phyloP scores from a whole-genome alignment of 2,113 vertebrate genomes.

The Petroica traversi region DNA sequence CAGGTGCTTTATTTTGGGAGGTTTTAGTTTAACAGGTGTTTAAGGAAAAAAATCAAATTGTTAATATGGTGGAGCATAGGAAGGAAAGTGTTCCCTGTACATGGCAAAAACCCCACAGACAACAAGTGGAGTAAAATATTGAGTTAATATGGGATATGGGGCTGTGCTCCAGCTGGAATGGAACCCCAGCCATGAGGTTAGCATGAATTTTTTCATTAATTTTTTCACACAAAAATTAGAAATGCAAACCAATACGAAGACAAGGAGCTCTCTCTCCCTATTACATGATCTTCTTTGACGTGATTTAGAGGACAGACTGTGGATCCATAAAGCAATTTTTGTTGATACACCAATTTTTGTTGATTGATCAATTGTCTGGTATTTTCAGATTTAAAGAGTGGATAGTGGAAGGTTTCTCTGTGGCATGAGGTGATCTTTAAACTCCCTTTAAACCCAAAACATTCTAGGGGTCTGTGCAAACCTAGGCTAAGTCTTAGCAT shows the following conservation, averaged over 20 bases:
- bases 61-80: neutral
- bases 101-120: neutral
- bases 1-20: neutral
- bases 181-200: fast-evolving
- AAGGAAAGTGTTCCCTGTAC: neutral
- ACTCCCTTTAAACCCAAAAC: neutral
- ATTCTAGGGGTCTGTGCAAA: neutral
- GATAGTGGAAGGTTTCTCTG: neutral
- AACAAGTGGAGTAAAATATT: neutral
- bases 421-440: neutral
- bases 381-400: neutral
- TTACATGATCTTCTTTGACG: neutral
- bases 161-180: neutral
- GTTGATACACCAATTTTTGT: neutral
- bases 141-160: neutral
- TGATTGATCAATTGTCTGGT: neutral
- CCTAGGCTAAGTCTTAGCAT: neutral
- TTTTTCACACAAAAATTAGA: neutral
- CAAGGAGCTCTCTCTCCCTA: too few species aligned
- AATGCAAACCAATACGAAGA: neutral
- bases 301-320: neutral
- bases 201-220: fast-evolving
- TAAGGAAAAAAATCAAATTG: neutral
- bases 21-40: neutral
- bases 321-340: neutral